These are phyloP conservation scores for Plecotus auritus DNA, from an alignment of 2,113 vertebrate species.

Conservation along the genomic window DNA sequence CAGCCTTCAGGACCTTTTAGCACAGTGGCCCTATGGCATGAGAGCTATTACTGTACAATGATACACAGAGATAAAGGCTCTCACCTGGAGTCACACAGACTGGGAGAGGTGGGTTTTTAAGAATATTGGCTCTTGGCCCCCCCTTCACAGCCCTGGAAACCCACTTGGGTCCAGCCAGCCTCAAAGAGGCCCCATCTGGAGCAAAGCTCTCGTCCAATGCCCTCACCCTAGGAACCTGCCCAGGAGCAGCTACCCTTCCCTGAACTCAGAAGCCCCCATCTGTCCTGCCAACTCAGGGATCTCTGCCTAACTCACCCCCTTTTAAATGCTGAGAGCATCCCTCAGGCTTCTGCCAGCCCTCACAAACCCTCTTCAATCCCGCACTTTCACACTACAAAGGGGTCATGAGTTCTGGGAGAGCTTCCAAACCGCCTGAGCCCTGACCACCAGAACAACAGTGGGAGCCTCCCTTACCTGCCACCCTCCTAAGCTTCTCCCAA, in stretches of 20 bases:
- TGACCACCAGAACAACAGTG: not conserved
- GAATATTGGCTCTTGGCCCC: not conserved
- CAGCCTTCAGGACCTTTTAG: not conserved
- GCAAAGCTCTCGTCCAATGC: not conserved
- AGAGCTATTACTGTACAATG: not conserved
- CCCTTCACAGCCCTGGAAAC: not conserved
- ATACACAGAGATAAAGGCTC: fast-evolving
- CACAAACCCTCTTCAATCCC: not conserved
- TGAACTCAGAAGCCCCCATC: not conserved
- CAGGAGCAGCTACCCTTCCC: not conserved
- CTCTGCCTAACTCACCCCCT: not conserved
- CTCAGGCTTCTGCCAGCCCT: not conserved
- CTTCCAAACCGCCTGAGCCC: not conserved
- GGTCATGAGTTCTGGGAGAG: not conserved
- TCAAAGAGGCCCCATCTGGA: fast-evolving
- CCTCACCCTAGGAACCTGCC: not conserved
- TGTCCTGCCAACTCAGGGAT: not conserved
- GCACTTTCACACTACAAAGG: not conserved
- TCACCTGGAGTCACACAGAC: not conserved
- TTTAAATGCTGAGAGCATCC: not conserved
- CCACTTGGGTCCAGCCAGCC: not conserved
- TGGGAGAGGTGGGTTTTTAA: not conserved
- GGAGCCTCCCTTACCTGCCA: not conserved
- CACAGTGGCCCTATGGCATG: not conserved
- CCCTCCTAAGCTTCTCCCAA: not conserved